Evolutionary conservation across 2,797 vertebrate genomes (phyloP).

Genomic region (Propithecus perrieri): DNA sequence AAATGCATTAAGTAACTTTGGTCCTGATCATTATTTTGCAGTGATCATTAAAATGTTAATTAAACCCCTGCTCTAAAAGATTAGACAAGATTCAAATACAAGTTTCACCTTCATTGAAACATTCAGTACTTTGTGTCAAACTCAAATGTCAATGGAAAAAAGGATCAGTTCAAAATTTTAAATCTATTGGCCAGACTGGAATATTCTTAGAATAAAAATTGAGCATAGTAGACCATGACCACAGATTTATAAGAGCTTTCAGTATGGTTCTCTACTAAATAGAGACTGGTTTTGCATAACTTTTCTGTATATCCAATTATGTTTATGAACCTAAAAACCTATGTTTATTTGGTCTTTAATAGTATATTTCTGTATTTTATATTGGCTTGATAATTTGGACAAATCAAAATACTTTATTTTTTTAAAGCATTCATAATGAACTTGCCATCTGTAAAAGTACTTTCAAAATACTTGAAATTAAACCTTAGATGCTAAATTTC

Average conservation of each 20-base stretch:
- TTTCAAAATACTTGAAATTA: constrained; percentile 29
- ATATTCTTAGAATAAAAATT: not conserved
- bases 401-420: not conserved
- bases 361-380: not conserved
- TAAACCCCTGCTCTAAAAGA: constrained; percentile 6
- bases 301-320: not conserved
- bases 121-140: not conserved
- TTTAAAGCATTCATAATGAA: not conserved
- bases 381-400: not conserved
- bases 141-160: not conserved
- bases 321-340: not conserved
- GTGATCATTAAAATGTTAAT: constrained; percentile 2
- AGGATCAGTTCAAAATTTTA: not conserved
- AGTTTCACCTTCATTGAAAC: not conserved
- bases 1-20: not conserved
- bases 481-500: not conserved
- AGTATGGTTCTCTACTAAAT: not conserved
- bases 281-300: not conserved
- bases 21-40: not conserved
- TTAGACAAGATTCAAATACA: not conserved
- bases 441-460: not conserved
- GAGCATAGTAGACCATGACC: not conserved
- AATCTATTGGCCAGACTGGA: not conserved
- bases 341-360: not conserved
- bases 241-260: not conserved